Evolutionary conservation across 2,888 invertebrate genomes (phyloP).

Genomic region (Rambutsinella grinnellia): DNA sequence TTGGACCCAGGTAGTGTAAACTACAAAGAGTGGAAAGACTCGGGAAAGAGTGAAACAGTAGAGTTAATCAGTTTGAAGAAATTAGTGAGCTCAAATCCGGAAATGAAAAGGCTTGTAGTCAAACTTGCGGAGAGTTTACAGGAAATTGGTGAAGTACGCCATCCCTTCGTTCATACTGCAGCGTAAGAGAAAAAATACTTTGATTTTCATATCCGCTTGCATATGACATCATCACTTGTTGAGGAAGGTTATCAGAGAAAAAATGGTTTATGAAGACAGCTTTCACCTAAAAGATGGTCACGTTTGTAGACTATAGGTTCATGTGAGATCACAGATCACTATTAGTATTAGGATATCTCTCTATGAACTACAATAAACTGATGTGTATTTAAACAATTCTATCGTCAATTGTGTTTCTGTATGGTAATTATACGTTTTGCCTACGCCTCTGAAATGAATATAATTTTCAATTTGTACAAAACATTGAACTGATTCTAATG

Average conservation of each 20-base stretch:
- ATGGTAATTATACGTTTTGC: no score
- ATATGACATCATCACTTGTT: conserved; percentile 4
- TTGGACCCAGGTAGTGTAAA: conserved; percentile 33
- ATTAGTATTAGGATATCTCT: no score
- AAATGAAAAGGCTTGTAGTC: conserved; percentile 37
- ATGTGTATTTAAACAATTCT: no score
- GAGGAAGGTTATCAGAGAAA: not conserved
- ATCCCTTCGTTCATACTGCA: conserved; percentile 38
- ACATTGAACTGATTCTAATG: no score
- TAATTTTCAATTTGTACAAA: no score
- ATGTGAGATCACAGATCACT: no score
- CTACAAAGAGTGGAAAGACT: conserved; percentile 31
- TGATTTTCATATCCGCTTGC: no score
- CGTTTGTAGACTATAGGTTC: no score
- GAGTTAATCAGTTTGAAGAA: conserved; percentile 46
- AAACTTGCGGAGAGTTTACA: conserved; percentile 39
- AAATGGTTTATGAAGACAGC: conserved; percentile 18
- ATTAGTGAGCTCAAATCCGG: conserved; percentile 43
- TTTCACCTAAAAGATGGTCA: conserved; percentile 25
- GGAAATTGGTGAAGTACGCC: conserved; percentile 39
- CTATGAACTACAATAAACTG: no score
- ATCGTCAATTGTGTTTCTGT: no score
- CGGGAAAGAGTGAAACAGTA: conserved; percentile 25
- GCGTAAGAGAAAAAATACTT: no score
- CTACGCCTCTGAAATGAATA: no score